Evolutionary conservation across 1,140 invertebrate genomes (phyloP), one percentile per base, ranked within the genome.

Genomic region (Eueides isabella): DNA sequence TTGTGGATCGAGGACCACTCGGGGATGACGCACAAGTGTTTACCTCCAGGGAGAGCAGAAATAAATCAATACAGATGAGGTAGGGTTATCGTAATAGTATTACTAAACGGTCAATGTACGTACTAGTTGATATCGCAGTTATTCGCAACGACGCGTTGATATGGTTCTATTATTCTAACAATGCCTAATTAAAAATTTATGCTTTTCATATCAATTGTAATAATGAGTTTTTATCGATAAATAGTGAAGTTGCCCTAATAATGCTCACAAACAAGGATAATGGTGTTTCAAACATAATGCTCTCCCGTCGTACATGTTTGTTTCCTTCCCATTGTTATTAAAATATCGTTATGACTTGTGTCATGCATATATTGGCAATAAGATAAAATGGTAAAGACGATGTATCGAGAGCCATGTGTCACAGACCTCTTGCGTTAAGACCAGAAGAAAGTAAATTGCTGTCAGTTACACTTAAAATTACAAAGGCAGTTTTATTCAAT

Each of bases 11-110:
- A 74, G 84, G 84, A 87, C 85, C 84, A 84, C 84, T 86, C 64
- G 80, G 85, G 83, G 84, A 85, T 90, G 88, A 89, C 87, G 86
- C 84, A 89, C 85, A 85, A 82, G 78, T 87, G 88, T 91, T 89
- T 86, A 85, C 88, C 87, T 86, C 83, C 88, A 85, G 82, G 74
- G 85, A 85, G 89, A 79, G 76, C 84, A 85, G 78, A 89, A 88
- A 91, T 91, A 91, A 91, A 88, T 80, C 81, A 79, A 63, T 33
- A 68, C 73, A 74, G 71, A 82, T 79, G 80, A 75, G 80, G 82
- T 77, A 73, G 79, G 83, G 85, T 87, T 88, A 90, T 90, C 86
- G 79, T 70, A 71, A 68, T 76, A 80, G 65, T 71, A n/a, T 84
- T 83, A 80, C 80, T 86, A 80, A 81, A 74, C 81, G 85, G 86